Conservation (phyloP, 2,797 vertebrate species). For the Apogon talboti region DNA sequence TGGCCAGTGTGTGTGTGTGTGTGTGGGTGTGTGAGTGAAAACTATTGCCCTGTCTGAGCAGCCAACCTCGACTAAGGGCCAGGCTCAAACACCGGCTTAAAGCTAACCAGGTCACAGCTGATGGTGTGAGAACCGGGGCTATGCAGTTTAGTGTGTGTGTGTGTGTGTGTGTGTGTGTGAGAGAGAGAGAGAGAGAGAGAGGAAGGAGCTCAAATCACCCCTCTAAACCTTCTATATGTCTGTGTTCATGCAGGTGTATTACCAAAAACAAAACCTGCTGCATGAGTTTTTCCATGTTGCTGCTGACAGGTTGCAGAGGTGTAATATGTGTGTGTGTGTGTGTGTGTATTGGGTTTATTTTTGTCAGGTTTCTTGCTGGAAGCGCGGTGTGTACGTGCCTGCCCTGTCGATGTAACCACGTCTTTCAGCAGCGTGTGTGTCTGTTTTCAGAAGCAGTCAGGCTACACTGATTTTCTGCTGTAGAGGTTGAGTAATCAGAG, state of each 20-base stretch:
- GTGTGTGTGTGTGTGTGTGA: conserved; percentile 28
- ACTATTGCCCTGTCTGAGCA: conserved; percentile 76
- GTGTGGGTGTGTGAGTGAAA: conserved; percentile 55
- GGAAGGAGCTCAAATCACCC: conserved; percentile 27
- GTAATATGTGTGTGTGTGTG: background rate
- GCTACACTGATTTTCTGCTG: conserved; percentile 46
- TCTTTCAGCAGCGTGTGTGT: conserved; percentile 48
- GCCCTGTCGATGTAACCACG: background rate
- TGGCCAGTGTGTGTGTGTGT: conserved; percentile 53
- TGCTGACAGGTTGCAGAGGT: conserved; percentile 17
- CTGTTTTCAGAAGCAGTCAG: conserved; percentile 52
- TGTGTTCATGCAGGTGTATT: conserved; percentile 29
- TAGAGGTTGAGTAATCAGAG: conserved; percentile 50
- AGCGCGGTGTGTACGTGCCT: conserved; percentile 43
- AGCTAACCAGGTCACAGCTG: conserved; percentile 78
- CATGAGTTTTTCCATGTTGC: conserved; percentile 54
- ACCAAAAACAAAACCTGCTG: conserved; percentile 29
- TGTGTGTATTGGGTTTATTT: conserved; percentile 36
- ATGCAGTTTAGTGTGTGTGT: conserved; percentile 34
- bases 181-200: conserved; percentile 28
- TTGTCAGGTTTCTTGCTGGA: background rate
- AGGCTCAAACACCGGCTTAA: conserved; percentile 77
- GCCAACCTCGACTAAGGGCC: conserved; percentile 79
- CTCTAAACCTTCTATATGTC: conserved; percentile 19
- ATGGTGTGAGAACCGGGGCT: conserved; percentile 71